Evolutionary conservation across 2,888 invertebrate species (phyloP), one percentile per base, ranked within the genome.

Genomic region (Acanthosoma haemorrhoidale): DNA sequence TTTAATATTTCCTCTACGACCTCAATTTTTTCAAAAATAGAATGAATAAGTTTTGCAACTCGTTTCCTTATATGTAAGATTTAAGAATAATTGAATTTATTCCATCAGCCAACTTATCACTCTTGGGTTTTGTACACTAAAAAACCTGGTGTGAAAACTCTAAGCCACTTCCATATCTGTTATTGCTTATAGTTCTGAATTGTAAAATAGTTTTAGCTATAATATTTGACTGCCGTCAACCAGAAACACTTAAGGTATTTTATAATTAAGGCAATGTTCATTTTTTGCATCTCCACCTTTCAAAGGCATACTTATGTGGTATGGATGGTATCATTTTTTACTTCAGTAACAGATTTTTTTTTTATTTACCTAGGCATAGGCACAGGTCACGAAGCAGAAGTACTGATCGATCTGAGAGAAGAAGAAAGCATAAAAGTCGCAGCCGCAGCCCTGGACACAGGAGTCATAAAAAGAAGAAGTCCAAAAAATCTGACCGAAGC

Each of bases 381-480:
- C 76, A 76, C 72, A 70, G 77, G 43, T 76, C 76, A 3, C 71
- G 77, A 39, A 76, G 76, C 51, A 70, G 77, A 43, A 75, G 76
- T 64, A 73, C 72, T 31, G 76, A 76, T 59, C 70, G 75, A 34
- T 72, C 74, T 31, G 75, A 75, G 16, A 67, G 76, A 13, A 69
- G 75, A 34, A 73, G 76, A 25, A 77, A 77, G 70, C 77, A 77
- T 69, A 77, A 77, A 66, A 76, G 76, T 61, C 73, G 77, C 15
- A 76, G 76, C 70, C 75, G 77, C 21, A 76, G 76, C 43, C 77
- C 77, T 13, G 74, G 76, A 15, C 77, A 77, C 64, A 71, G 77
- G 13, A 77, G 76, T 58, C 77, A 76, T 63, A 76, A 77, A 43
- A 77, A 77, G 74, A 77, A 77, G 74, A 77, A 77, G 75, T 76